Evolutionary conservation across 23 tunicate genomes (phyloP), one percentile per base, ranked within the genome.

Genomic region (Halocynthia roretzi): DNA sequence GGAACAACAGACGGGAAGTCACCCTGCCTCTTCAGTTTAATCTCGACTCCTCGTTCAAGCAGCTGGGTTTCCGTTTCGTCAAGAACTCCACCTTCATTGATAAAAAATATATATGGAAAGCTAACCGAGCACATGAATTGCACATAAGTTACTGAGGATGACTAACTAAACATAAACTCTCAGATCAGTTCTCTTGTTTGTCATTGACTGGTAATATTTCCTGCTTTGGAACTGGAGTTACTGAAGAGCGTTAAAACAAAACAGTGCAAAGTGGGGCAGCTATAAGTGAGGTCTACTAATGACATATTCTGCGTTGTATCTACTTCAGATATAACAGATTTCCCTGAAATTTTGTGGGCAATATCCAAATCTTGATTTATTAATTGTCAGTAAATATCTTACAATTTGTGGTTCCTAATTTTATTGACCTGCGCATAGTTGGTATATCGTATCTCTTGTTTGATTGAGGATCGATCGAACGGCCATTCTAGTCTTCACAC

Each of bases 401-500:
- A 31, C 44, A 31, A 31, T 31, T 31, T 31, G 44, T 31, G 44
- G 44, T 31, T 1, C 44, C 44, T 31, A 31, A 31, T 31, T 31
- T 31, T 31, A 31, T 31, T 20, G 6, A 88, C 95, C 95, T 49
- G 95, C 85, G 61, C 83, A 80, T 10, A 84, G 76, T 57, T 90
- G 96, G 19, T 83, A 62, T n/a, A 90, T 81, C 20, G 89, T 78
- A 50, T 90, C 96, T 69, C 83, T 62, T n/a, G 89, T 85, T 57
- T 76, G 76, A 71, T 85, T 91, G 60, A 91, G 81, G 64, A 91
- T 76, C 51, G 83, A 76, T 49, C 91, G 75, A 64, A 91, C 84
- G 2, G 91, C 97, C 54, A 82, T 91, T 71, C 76, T 76, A 6
- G 97, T 91, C 53, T 91, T 91, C 19, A 91, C 87, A 48, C 97